These are phyloP conservation scores for Acrossocheilus fasciatus DNA, from an alignment of 2,797 vertebrate species.

Conservation along the genomic window DNA sequence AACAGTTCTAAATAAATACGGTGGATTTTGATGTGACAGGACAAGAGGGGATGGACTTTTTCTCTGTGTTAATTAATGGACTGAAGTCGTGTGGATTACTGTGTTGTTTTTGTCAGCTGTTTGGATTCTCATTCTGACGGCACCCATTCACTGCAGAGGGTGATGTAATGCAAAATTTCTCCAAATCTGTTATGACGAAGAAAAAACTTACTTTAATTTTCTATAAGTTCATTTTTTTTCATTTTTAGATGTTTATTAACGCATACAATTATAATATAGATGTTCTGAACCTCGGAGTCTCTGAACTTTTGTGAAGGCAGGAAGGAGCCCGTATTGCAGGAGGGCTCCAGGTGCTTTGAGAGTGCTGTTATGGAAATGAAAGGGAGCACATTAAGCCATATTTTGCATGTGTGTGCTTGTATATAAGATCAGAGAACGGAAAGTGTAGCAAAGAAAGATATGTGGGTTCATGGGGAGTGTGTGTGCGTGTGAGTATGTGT, in stretches of 20 bases:
- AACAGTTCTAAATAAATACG: neutral
- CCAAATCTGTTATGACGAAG: neutral
- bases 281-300: neutral
- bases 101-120: neutral
- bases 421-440: constrained; percentile 69
- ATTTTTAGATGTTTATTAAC: neutral
- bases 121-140: neutral
- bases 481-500: constrained; percentile 31
- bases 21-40: neutral
- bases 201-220: neutral
- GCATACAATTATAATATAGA: neutral
- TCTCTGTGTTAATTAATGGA: neutral
- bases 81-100: neutral
- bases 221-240: neutral
- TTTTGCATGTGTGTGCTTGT: constrained; percentile 74
- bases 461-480: constrained; percentile 62
- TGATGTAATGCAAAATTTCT: neutral
- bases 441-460: constrained; percentile 59
- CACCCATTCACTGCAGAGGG: neutral
- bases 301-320: constrained; percentile 43
- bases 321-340: constrained; percentile 36
- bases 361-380: constrained; percentile 62
- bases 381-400: constrained; percentile 59
- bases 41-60: neutral
- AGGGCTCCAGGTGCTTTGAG: constrained; percentile 52